These are phyloP conservation scores for Brachionus paranguensis DNA, from an alignment of 1,140 invertebrate species.

Conservation along the genomic window DNA sequence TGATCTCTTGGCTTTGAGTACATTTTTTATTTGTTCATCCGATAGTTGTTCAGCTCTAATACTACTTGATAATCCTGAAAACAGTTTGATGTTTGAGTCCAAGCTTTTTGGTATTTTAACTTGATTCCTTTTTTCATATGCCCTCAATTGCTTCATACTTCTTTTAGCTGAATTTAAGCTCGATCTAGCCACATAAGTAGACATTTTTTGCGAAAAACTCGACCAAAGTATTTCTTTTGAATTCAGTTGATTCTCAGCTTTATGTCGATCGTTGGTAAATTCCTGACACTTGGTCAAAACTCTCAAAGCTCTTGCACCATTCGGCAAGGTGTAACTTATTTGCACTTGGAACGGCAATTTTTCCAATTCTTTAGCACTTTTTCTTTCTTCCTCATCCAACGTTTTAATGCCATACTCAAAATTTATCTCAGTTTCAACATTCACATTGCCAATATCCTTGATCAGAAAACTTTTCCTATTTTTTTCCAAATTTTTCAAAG, in stretches of 20 bases:
- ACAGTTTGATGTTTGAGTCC: background rate
- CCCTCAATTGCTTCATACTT: background rate
- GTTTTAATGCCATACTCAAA: slow-evolving; percentile 9
- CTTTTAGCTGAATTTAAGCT: background rate
- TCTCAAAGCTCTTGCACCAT: slow-evolving; percentile 44
- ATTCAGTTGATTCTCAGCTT: background rate
- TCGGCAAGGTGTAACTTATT: slow-evolving; percentile 44
- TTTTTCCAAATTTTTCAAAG: background rate
- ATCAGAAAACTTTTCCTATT: background rate
- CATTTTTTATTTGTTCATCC: background rate
- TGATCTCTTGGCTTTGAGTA: background rate
- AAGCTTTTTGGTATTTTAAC: background rate
- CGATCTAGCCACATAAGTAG: background rate
- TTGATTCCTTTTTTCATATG: background rate
- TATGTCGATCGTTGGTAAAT: background rate
- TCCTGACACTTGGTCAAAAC: background rate
- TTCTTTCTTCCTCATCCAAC: background rate
- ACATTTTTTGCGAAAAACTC: slow-evolving; percentile 20
- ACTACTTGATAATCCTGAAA: background rate
- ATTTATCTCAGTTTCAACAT: slow-evolving; percentile 8
- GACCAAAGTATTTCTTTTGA: background rate
- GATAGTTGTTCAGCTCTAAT: background rate
- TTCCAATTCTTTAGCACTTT: background rate
- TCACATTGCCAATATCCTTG: background rate
- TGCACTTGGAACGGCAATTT: slow-evolving; percentile 43